Base-by-base conservation (phyloP, 92 coral and sea anemone species). In the Porites divaricata region DNA sequence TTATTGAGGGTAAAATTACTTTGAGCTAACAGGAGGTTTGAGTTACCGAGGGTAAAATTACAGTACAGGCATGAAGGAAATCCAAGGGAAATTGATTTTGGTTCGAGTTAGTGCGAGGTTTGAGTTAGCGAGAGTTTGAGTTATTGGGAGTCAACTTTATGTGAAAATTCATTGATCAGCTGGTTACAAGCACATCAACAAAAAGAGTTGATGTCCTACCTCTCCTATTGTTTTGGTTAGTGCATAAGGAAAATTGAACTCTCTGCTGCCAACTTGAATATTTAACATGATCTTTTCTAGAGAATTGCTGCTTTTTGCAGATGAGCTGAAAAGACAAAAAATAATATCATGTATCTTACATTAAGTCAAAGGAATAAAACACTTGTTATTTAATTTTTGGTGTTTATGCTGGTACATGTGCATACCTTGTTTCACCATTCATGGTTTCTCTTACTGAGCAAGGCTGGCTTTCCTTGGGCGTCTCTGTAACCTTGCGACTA, bases 221-320 rank as follows among this genome's bases (percentile, higher is more conserved):
- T 96, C 98, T 79, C 95, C 95, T 56, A 96, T 79, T 22, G 99
- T 92, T 81, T 93, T 96, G 0, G 98, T 89, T 58, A 91, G 83
- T 28, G 97, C 95, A 91, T 92, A 96, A 28, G 98, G 93, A 62
- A 96, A 88, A 35, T 95, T 93, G 65, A 81, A 92, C 83, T 86
- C 91, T 28, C 86, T 80, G 64, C 82, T 81, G 19, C 78, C 86
- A 85, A 74, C 85, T 20, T 88, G 91, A 71, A 97, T 90, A 62
- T 85, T 90, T 57, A 97, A 83, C 93, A 91, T 94, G 74, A 97
- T 83, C 74, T 95, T 90, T 17, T 91, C 93, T 25, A 91, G 65
- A 20, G 93, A 88, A 63, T 81, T 87, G 21, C 66, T 21, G 48
- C 72, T 68, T 74, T 67, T 87, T 57, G 81, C 73, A 13, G 83